Base-by-base conservation (phyloP, 2,113 vertebrate genomes). In the Mastomys coucha region DNA sequence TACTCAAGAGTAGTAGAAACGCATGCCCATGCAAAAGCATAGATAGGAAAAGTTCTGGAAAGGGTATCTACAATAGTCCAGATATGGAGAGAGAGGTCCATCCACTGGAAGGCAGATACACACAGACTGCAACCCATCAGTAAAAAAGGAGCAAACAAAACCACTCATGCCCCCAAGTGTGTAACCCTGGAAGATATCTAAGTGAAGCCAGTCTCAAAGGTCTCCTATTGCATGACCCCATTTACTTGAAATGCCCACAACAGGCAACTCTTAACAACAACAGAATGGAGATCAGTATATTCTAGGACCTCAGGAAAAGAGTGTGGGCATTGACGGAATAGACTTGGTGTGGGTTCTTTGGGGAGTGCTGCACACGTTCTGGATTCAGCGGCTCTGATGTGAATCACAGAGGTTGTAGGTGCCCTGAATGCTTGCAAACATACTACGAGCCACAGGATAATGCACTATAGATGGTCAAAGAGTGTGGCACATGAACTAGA, bases 121-220 rank as follows among this genome's bases (percentile, higher is more conserved):
- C 60, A n/a, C 28, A 60, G 22, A 28, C 7, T 17, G 2, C 2
- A 5, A 63, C 1, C 8, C 19, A 60, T 7, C 11, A 7, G 6
- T 22, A 1, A 22, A 33, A 33, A 63, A 69, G n/a, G 8, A 45
- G 22, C 7, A 28, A 28, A 33, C n/a, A 0, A 8, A 0, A 4
- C 2, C 10, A 36, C 1, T 4, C 3, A 4, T 1, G 72, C 19
- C 63, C 7, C 4, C 3, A 7, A 3, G 7, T 16, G 33, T 10
- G 2, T 17, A 11, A n/a, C 14, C 36, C n/a, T 51, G 49, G 65
- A 31, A 67, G 51, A 76, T 1, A 26, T 0, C 53, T 24, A 7
- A 16, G 2, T 39, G 28, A 87, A 77, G 51, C 26, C 22, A 33
- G 53, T 45, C 17, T 2, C 56, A 17, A 45, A 36, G 49, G 16